Evolutionary conservation across 2,113 vertebrate genomes (phyloP), one percentile per base, ranked within the genome.

Genomic region (Polyodon spathula): DNA sequence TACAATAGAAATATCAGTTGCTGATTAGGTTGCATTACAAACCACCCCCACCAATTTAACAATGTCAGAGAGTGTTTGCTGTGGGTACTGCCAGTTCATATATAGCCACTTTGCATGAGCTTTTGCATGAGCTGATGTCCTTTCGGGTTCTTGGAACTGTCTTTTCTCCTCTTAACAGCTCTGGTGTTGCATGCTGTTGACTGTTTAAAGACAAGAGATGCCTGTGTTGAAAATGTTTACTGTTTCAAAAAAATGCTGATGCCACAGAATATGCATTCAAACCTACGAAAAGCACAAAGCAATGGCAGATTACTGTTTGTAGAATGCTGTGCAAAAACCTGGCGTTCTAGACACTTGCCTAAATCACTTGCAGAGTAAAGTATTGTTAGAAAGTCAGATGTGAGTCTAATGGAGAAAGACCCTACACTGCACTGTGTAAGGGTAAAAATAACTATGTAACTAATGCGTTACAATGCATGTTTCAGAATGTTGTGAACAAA

Each of bases 91-190:
- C 46, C 37, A 39, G 37, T 41, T 17, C 2, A 50, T 2, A 38
- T 7, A 37, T 8, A 12, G 53, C 37, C 61, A 53, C 63, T 68
- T 2, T 74, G 75, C 76, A 75, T 0, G 61, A 75, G 46, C 41
- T 60, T 64, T 68, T 66, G 59, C 67, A 48, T 57, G 54, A 50
- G 58, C 59, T 4, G 6, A 50, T 12, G 8, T 50, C 9, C 5
- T 50, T 50, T 50, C 6, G 12, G 5, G 9, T 50, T 50, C 14
- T 50, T 50, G 9, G 15, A 50, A 4, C 12, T 50, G 8, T 50
- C 48, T 2, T 14, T 50, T 50, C 15, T 6, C 15, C 14, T 50
- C 9, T 50, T n/a, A 11, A n/a, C 48, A n/a, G 48, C 48, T 50
- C 48, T n/a, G 12, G 12, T 55, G 15, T 38, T 55, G 53, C 53